Conservation (phyloP, 2,888 invertebrate genomes). For the Pseudanteris insignis region DNA sequence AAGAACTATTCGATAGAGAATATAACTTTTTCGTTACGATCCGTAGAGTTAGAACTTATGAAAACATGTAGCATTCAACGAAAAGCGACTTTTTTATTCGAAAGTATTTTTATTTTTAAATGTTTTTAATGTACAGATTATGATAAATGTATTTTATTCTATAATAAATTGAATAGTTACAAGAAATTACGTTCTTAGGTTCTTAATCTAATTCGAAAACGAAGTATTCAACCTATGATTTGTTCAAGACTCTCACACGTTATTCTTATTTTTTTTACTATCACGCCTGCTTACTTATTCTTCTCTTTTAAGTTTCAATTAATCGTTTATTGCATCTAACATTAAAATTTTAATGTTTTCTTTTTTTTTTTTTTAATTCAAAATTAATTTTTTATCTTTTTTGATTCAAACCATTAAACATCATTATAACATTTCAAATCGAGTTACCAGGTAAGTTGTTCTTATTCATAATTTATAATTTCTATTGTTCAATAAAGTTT, state of each 20-base stretch:
- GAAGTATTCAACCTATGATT: constrained; percentile 21
- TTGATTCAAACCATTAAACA: no score
- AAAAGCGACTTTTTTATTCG: constrained; percentile 41
- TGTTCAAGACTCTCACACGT: no score
- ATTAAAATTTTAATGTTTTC: no score
- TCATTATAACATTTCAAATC: no score
- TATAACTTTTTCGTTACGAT: constrained; percentile 39
- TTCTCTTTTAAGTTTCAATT: no score
- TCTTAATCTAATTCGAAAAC: constrained; percentile 28
- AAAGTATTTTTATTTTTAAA: constrained; percentile 43
- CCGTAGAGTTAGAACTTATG: constrained; percentile 35
- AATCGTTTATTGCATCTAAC: no score
- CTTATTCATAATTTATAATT: no score
- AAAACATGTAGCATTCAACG: constrained; percentile 37
- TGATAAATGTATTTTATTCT: constrained; percentile 41
- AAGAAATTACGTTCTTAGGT: constrained; percentile 12
- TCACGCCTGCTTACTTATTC: no score
- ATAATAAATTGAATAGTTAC: constrained; percentile 43
- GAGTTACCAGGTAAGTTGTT: no score
- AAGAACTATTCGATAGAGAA: constrained; percentile 33
- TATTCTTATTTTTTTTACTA: background rate
- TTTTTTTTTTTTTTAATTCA: no score
- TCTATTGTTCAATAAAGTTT: no score
- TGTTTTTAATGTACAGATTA: constrained; percentile 43
- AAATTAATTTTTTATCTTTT: no score